Evolutionary conservation across 2,888 invertebrate species (phyloP).

Genomic region (Pomacea canaliculata): DNA sequence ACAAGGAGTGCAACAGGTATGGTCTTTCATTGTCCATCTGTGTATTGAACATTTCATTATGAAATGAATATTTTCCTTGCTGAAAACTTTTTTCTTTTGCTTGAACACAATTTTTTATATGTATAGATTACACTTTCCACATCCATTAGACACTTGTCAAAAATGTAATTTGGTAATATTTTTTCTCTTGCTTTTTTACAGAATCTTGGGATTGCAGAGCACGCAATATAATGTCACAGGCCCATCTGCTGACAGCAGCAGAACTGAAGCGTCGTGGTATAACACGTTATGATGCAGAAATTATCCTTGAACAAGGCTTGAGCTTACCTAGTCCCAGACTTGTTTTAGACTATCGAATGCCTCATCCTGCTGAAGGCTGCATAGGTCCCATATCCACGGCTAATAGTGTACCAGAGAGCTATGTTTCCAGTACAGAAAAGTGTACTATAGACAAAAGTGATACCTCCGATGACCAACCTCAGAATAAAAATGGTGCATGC

Average conservation of each 20-base stretch:
- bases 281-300: slow-evolving; percentile 68
- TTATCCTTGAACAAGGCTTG: slow-evolving; percentile 63
- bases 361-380: slow-evolving; percentile 5
- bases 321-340: slow-evolving; percentile 56
- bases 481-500: too few relatives aligned
- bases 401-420: not conserved
- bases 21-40: not conserved
- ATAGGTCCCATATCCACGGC: not conserved
- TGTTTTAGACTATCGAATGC: slow-evolving; percentile 9
- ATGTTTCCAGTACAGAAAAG: not conserved
- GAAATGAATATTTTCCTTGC: too few relatives aligned
- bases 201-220: slow-evolving; percentile 61
- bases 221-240: slow-evolving; percentile 62
- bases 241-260: slow-evolving; percentile 61
- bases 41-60: too few relatives aligned
- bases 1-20: slow-evolving; percentile 42
- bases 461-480: not conserved
- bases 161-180: too few relatives aligned
- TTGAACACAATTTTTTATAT: too few relatives aligned
- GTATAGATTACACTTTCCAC: too few relatives aligned
- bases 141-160: too few relatives aligned
- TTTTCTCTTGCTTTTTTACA: not conserved
- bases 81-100: too few relatives aligned
- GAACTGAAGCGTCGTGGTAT: slow-evolving; percentile 66
- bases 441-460: not conserved